Evolutionary conservation across 1,140 invertebrate genomes (phyloP), one percentile per base, ranked within the genome.

Genomic region (Halictus rubicundus): DNA sequence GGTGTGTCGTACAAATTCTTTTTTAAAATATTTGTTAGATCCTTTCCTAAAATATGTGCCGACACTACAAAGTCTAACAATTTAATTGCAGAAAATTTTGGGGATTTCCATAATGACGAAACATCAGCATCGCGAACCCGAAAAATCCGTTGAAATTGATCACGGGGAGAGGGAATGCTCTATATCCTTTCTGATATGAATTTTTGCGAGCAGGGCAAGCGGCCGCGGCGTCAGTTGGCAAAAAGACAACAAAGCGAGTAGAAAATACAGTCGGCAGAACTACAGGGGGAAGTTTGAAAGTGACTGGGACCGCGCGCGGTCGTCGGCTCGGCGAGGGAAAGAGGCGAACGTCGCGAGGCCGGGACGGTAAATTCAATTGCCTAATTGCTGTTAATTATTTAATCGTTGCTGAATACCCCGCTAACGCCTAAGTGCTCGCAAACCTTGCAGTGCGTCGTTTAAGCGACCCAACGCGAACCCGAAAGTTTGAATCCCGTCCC

Each of bases 361-460:
- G 57, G 68, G 66, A 69, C 68, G 83, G 86, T 69, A 89, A 90
- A 90, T 91, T 90, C 87, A 91, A 90, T 90, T 89, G 89, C 87
- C 88, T 91, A 91, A 91, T 91, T 91, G 88, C 88, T 87, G 87
- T 91, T 90, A 91, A 91, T 91, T 90, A 89, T 91, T 90, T 91
- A 90, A 90, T 91, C 83, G 87, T 84, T 88, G 82, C 87, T 89
- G 88, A 91, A 90, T 90, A 87, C 84, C 87, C 83, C 85, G 83
- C 86, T 88, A 83, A 86, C 82, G 85, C 84, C 84, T 82, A 88
- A 91, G 86, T 90, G 85, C 87, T 90, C 89, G 82, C 87, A 84
- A 91, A 91, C 88, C 86, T 87, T 86, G 87, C 73, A 83, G 83
- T 85, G 85, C 83, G 85, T 84, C 82, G 80, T 88, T 91, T 87